Evolutionary conservation across 1,140 invertebrate species (phyloP), one percentile per base, ranked within the genome.

Genomic region (Pseudomyrmex gracilis): DNA sequence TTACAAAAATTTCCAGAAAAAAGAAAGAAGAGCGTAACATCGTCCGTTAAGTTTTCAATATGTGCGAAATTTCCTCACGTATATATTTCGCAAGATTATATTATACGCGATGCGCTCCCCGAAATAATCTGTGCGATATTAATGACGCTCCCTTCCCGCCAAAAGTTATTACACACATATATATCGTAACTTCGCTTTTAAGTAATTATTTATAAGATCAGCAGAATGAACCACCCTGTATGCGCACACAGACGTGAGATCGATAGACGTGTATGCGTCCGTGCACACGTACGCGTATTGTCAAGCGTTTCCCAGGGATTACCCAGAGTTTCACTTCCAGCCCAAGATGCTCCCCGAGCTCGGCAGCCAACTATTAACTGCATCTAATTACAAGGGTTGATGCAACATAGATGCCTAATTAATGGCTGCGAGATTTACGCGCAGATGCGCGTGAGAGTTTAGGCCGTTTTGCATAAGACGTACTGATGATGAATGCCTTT

Each of bases 351-450:
- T 87, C 68, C 82, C 84, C 83, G 82, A 86, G 87, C 88, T 90
- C 83, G 74, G 71, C 87, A 83, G 83, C 84, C 82, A 92, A 93
- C 93, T 94, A 94, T 94, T 94, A 94, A 93, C 92, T 93, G 93
- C 91, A 94, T 94, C 93, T 94, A 94, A 94, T 93, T 94, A 94
- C 93, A 94, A 93, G 92, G 90, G 87, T 90, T 89, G 90, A 92
- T 91, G 92, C 92, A 90, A 92, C 93, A 91, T 92, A 91, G 93
- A 94, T 94, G 91, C 88, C 89, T 94, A 94, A 94, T 94, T 94
- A 94, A 94, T 94, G 93, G 91, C 90, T 90, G 80, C 66, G 86
- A 93, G 92, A 94, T 94, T 93, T 93, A 93, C 91, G 93, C 90
- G 90, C 90, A 92, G 90, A 91, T 93, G 93, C 92, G 90, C 93